A percentile compares a stretch with the other conserved stretches of the same genome.
These are phyloP conservation scores for Torymus tubicola DNA, from an alignment of 2,888 invertebrate species.

Conservation along the genomic window DNA sequence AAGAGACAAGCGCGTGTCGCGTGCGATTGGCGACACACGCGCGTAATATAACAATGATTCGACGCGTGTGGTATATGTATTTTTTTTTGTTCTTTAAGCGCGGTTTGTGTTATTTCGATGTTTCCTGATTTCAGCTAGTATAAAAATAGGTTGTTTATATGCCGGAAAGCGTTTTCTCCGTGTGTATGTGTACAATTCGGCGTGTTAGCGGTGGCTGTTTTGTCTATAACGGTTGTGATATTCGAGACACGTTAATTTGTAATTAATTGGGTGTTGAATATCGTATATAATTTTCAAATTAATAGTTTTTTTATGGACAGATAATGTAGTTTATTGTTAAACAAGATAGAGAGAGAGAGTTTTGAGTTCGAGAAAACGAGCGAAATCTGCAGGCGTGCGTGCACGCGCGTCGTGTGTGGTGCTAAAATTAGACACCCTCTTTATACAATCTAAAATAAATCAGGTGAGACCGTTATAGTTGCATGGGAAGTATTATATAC, in stretches of 20 bases:
- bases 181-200: too few relatives aligned
- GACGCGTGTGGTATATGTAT: neutral
- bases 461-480: slow-evolving; percentile 34
- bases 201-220: too few relatives aligned
- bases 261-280: too few relatives aligned
- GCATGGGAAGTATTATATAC: neutral
- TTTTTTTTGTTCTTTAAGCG: neutral
- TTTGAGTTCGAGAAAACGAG: slow-evolving; percentile 39
- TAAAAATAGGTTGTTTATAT: slow-evolving; percentile 47
- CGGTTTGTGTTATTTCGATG: slow-evolving; percentile 7
- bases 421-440: slow-evolving; percentile 35
- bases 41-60: slow-evolving; percentile 20
- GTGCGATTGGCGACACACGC: too few relatives aligned
- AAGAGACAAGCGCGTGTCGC: too few relatives aligned
- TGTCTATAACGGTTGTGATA: too few relatives aligned
- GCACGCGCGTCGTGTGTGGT: neutral
- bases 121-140: slow-evolving; percentile 2
- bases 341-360: slow-evolving; percentile 43
- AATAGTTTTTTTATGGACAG: too few relatives aligned
- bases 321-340: neutral
- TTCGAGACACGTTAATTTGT: too few relatives aligned
- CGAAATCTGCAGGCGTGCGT: neutral
- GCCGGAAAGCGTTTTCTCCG: too few relatives aligned
- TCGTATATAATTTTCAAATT: too few relatives aligned
- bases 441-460: slow-evolving; percentile 47